Conservation (phyloP, 2,113 vertebrate species). For the Barnardius zonarius region DNA sequence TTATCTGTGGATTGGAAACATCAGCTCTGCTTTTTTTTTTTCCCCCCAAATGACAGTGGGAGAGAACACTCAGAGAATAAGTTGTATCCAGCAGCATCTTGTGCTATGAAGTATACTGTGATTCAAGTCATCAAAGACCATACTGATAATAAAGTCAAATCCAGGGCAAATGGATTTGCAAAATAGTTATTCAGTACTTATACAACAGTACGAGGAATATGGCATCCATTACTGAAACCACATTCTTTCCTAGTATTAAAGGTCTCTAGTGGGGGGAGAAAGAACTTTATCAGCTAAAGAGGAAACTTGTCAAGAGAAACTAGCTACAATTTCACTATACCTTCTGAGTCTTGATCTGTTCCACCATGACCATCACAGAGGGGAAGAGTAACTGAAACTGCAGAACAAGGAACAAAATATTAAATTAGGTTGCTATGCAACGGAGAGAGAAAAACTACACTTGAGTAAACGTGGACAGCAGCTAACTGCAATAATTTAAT, state of each 20-base stretch:
- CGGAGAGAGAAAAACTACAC: neutral
- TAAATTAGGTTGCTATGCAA: neutral
- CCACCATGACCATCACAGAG: conserved; percentile 95
- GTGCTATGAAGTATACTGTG: neutral
- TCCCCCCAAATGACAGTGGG: neutral
- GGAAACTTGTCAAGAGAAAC: neutral
- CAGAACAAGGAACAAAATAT: neutral
- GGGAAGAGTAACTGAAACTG: conserved; percentile 98
- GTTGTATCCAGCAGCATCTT: neutral
- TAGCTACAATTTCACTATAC: conserved; percentile 63
- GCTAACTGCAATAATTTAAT: neutral
- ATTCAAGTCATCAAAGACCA: neutral
- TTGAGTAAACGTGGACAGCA: neutral
- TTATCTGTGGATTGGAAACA: neutral
- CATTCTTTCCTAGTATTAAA: neutral
- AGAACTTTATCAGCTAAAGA: neutral
- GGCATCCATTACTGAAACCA: neutral
- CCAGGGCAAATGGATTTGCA: neutral
- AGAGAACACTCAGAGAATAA: neutral
- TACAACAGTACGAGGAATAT: neutral
- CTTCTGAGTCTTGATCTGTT: conserved; percentile 96
- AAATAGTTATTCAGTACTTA: neutral
- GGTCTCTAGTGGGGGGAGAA: neutral
- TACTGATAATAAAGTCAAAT: neutral
- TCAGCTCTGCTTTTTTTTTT: neutral